Conservation (phyloP, 2,888 invertebrate species). For the Stramonita haemastoma region DNA sequence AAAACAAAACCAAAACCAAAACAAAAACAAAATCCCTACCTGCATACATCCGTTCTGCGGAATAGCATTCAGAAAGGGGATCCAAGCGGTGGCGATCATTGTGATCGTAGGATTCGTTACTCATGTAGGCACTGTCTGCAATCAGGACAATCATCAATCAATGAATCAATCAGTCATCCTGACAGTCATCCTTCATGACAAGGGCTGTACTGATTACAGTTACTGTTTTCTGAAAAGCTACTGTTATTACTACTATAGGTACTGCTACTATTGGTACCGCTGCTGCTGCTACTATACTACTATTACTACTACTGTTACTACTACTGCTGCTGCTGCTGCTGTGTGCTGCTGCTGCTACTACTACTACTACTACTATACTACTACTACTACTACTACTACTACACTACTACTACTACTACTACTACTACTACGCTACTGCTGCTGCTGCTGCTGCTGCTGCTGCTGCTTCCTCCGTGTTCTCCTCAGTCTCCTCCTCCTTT, state of each 20-base stretch:
- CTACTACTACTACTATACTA: background rate
- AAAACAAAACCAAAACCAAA: too few relatives aligned
- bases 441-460: too few relatives aligned
- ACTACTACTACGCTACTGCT: background rate
- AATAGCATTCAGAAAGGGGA: conserved; percentile 72
- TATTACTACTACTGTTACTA: background rate
- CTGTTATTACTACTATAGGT: background rate
- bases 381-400: background rate
- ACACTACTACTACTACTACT: background rate
- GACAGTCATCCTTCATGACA: background rate
- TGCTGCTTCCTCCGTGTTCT: too few relatives aligned
- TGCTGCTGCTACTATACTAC: background rate
- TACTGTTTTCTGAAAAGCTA: too few relatives aligned
- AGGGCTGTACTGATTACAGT: too few relatives aligned
- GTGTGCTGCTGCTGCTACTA: background rate
- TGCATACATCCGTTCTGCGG: conserved; percentile 73
- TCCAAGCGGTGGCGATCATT: conserved; percentile 73
- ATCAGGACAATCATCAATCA: background rate
- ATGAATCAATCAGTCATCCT: background rate
- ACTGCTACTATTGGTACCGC: background rate
- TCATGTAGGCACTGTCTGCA: conserved; percentile 72
- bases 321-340: background rate
- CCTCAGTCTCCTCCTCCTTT: too few relatives aligned
- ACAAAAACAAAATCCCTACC: conserved; percentile 51
- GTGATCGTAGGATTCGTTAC: conserved; percentile 71